These are phyloP conservation scores for Heterohyrax brucei DNA, from an alignment of 2,797 vertebrate species.

Conservation along the genomic window DNA sequence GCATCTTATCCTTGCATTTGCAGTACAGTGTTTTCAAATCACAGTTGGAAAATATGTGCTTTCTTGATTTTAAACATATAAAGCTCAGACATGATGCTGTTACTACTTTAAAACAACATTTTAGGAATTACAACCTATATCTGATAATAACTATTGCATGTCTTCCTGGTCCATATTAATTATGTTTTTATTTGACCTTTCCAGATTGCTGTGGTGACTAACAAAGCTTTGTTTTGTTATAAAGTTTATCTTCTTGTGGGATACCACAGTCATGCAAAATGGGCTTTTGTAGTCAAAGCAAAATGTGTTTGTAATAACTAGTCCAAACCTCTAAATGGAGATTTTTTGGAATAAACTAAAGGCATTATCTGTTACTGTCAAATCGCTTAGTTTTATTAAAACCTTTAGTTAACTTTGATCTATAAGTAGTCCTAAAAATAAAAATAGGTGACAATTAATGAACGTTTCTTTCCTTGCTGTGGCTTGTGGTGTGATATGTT, in stretches of 20 bases:
- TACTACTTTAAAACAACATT: background rate
- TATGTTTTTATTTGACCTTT: background rate
- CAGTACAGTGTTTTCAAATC: constrained; percentile 77
- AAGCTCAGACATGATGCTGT: background rate
- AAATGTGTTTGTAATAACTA: constrained; percentile 55
- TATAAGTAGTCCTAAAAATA: constrained; percentile 41
- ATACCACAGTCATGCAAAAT: background rate
- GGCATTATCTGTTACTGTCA: background rate
- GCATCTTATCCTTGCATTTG: constrained; percentile 66
- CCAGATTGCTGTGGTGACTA: background rate
- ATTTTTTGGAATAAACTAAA: constrained; percentile 46
- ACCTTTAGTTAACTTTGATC: constrained; percentile 17
- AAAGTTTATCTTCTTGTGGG: background rate
- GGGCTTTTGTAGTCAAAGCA: background rate
- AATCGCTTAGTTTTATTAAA: background rate
- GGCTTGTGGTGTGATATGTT: background rate
- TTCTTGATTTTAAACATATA: constrained; percentile 13
- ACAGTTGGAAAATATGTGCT: constrained; percentile 21
- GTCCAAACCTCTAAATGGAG: background rate
- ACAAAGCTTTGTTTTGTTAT: constrained; percentile 24
- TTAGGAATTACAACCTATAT: background rate
- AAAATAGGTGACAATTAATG: constrained; percentile 44
- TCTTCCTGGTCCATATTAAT: background rate
- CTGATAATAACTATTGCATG: constrained; percentile 14
- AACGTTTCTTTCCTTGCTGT: background rate